Base-by-base conservation (phyloP, 2,797 vertebrate species). In the Coccyzus lansbergi region DNA sequence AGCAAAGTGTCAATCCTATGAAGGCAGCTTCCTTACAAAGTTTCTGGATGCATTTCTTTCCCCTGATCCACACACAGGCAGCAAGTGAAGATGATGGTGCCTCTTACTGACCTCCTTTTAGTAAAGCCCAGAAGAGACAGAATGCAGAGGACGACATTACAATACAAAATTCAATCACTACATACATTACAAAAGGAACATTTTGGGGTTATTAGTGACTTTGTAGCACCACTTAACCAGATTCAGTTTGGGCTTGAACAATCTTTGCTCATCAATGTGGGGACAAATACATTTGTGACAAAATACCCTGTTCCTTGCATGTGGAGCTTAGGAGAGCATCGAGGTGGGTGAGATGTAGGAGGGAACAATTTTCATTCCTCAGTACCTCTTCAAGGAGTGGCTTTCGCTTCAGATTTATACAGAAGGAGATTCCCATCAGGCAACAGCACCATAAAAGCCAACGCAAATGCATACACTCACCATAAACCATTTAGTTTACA, bases 171-270 rank as follows among this genome's bases (percentile, higher is more conserved):
- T n/a, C n/a, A n/a, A n/a, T n/a, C n/a, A n/a, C n/a, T n/a, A n/a
- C n/a, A n/a, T n/a, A n/a, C n/a, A n/a, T 60, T 67, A 88, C 29
- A 93, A 92, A 95, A 42, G 46, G 82, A 83, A 63, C 17, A 13
- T 67, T 87, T 51, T 90, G 78, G 72, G 92, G 88, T 92, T 82
- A 53, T 15, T 77, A 72, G 48, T 51, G 42, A 5, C 69, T 95
- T 70, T 82, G 55, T 38, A 87, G 82, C 72, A 69, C 42, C 2
- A 2, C 40, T 63, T 80, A 88, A 44, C 38, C 15, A 74, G 59
- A 88, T 93, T 91, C 83, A 76, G 72, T 77, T 7, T 65, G 88
- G 83, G n/a, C 55, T 96, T 79, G 63, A 72, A 92, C 72, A 64
- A 68, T 88, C 64, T 79, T 40, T 76, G 63, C 62, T 84, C 79